phyloP scores from a whole-genome alignment of 1,140 invertebrate species.

The Onthophagus taurus region DNA sequence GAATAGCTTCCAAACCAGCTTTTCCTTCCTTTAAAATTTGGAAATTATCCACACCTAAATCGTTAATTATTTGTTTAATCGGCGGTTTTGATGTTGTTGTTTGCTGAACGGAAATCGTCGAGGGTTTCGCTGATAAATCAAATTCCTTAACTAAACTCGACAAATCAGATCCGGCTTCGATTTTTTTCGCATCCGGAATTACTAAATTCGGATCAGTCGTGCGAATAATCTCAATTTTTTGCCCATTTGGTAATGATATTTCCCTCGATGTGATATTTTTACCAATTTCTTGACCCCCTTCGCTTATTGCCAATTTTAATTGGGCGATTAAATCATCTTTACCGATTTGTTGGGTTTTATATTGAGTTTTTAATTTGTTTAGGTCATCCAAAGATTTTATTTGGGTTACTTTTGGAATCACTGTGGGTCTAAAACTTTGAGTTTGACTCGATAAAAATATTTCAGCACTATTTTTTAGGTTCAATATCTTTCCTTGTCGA shows the following conservation, averaged over 20 bases:
- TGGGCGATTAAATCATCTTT: slow-evolving; percentile 57
- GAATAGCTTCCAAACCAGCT: slow-evolving; percentile 61
- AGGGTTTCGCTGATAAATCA: slow-evolving; percentile 60
- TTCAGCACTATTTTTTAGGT: not conserved
- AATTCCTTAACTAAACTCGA: not conserved
- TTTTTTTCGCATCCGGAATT: slow-evolving; percentile 29
- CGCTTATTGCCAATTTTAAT: slow-evolving; percentile 55
- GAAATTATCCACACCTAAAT: slow-evolving; percentile 65
- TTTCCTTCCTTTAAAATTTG: slow-evolving; percentile 65
- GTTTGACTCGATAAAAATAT: slow-evolving; percentile 5
- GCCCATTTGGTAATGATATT: slow-evolving; percentile 60
- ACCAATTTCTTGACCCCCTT: slow-evolving; percentile 44
- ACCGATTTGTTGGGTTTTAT: slow-evolving; percentile 36
- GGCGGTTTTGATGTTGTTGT: slow-evolving; percentile 49
- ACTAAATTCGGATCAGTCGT: slow-evolving; percentile 54
- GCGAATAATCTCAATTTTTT: slow-evolving; percentile 62
- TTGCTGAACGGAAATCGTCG: slow-evolving; percentile 55
- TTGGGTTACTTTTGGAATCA: slow-evolving; percentile 20
- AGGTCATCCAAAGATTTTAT: slow-evolving; percentile 30
- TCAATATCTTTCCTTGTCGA: not conserved
- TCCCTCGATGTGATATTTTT: slow-evolving; percentile 63
- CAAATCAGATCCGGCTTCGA: slow-evolving; percentile 1
- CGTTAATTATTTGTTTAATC: slow-evolving; percentile 45
- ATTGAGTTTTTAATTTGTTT: slow-evolving; percentile 33
- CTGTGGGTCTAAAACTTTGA: slow-evolving; percentile 25